Percentiles rank a stretch among this genome's conserved stretches.
phyloP scores from a whole-genome alignment of 1,140 invertebrate genomes.

The Ephestia elutella region DNA sequence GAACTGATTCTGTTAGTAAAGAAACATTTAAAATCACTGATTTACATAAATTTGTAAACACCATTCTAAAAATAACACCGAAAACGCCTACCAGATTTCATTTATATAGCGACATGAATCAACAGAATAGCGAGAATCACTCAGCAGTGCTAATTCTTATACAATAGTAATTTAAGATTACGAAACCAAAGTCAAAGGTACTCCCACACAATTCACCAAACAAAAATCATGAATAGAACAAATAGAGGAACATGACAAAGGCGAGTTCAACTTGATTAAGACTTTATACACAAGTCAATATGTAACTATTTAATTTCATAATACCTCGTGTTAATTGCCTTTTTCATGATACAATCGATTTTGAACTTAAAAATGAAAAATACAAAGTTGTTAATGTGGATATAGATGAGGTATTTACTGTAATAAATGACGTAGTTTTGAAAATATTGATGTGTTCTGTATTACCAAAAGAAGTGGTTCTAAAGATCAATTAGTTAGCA shows the following conservation, averaged over 20 bases:
- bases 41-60: background rate
- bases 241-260: slow-evolving; percentile 27
- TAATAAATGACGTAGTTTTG: background rate
- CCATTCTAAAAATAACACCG: background rate
- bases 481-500: slow-evolving; percentile 10
- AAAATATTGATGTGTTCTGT: background rate
- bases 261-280: slow-evolving; percentile 36
- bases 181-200: slow-evolving; percentile 1
- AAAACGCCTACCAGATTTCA: background rate
- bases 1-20: too few relatives aligned
- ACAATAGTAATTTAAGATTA: slow-evolving; percentile 6
- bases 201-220: background rate
- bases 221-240: slow-evolving; percentile 8
- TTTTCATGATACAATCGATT: background rate
- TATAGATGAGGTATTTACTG: background rate
- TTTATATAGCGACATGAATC: background rate
- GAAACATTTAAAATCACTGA: too few relatives aligned
- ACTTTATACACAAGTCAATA: slow-evolving; percentile 23
- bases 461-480: slow-evolving; percentile 2
- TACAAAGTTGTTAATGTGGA: background rate
- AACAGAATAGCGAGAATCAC: slow-evolving; percentile 5
- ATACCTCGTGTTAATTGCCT: slow-evolving; percentile 1
- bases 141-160: slow-evolving; percentile 6
- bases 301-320: slow-evolving; percentile 15
- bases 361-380: background rate